phyloP scores from a whole-genome alignment of 1,140 invertebrate species.

The Brachionus plicatilis region DNA sequence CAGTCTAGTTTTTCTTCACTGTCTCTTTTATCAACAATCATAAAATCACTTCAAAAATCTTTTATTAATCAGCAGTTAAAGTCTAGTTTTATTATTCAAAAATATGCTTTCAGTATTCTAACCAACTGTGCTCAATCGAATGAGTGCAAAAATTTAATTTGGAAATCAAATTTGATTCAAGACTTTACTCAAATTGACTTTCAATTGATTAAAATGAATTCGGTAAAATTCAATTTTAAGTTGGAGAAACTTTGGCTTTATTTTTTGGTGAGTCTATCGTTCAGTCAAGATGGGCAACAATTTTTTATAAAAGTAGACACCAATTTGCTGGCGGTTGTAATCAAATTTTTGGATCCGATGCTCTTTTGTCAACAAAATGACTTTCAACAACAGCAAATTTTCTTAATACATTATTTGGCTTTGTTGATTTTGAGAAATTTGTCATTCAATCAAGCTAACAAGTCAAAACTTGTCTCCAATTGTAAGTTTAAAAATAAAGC shows the following conservation, averaged over 20 bases:
- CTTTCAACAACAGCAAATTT: conserved; percentile 38
- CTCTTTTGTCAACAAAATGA: not conserved
- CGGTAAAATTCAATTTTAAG: conserved; percentile 41
- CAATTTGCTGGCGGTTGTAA: conserved; percentile 40
- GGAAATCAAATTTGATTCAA: conserved; percentile 14
- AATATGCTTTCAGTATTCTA: not conserved
- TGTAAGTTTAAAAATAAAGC: conserved; percentile 44
- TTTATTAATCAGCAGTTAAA: conserved; percentile 16
- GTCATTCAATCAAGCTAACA: conserved; percentile 51
- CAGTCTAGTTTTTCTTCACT: not conserved
- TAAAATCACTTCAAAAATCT: conserved; percentile 18
- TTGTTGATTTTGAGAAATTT: conserved; percentile 51
- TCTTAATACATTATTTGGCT: conserved; percentile 44
- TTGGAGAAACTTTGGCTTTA: conserved; percentile 49
- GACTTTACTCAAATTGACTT: conserved; percentile 30
- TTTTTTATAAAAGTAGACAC: conserved; percentile 52
- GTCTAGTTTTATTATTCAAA: conserved; percentile 13
- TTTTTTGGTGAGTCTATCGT: conserved; percentile 49
- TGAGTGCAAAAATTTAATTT: conserved; percentile 22
- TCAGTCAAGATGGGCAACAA: conserved; percentile 53
- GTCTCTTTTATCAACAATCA: not conserved
- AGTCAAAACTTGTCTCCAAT: conserved; percentile 51
- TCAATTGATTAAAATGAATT: conserved; percentile 13
- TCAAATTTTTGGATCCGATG: conserved; percentile 8
- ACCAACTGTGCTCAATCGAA: conserved; percentile 32